These are phyloP conservation scores for Araneus ventricosus DNA, from an alignment of 1,140 invertebrate genomes.

Conservation along the genomic window DNA sequence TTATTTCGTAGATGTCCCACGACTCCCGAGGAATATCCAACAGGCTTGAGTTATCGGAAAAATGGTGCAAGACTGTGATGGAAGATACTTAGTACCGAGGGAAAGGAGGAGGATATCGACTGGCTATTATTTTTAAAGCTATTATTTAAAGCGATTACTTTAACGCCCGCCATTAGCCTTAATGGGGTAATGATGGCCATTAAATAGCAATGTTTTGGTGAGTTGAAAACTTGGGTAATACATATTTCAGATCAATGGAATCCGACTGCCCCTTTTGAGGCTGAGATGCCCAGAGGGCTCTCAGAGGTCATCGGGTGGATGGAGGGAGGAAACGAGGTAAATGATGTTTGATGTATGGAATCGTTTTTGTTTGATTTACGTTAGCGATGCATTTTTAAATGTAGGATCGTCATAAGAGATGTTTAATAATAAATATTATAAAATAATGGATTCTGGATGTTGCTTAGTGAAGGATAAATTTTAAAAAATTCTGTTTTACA, in stretches of 20 bases:
- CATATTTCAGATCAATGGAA: conserved; percentile 56
- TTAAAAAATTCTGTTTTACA: no score
- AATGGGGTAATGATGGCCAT: conserved; percentile 60
- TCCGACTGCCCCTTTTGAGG: not conserved
- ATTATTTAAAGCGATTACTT: conserved; percentile 64
- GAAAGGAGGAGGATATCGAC: conserved; percentile 41
- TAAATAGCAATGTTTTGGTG: conserved; percentile 61
- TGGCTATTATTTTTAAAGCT: conserved; percentile 55
- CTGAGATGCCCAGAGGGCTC: not conserved
- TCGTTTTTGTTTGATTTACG: not conserved
- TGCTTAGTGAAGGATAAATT: no score
- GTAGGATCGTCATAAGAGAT: no score
- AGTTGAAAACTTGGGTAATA: conserved; percentile 49
- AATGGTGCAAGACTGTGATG: not conserved
- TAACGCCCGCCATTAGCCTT: conserved; percentile 53
- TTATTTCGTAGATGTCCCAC: conserved; percentile 36
- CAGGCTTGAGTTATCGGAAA: not conserved
- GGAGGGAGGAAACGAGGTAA: not conserved
- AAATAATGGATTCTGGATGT: no score
- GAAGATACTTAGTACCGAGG: conserved; percentile 23
- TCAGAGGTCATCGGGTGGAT: not conserved
- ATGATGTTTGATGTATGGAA: not conserved
- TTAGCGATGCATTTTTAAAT: no score
- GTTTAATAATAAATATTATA: no score
- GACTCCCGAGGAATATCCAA: conserved; percentile 26